These are phyloP conservation scores for Drosophila ezoana DNA, from an alignment of 2,888 invertebrate species.

Conservation along the genomic window DNA sequence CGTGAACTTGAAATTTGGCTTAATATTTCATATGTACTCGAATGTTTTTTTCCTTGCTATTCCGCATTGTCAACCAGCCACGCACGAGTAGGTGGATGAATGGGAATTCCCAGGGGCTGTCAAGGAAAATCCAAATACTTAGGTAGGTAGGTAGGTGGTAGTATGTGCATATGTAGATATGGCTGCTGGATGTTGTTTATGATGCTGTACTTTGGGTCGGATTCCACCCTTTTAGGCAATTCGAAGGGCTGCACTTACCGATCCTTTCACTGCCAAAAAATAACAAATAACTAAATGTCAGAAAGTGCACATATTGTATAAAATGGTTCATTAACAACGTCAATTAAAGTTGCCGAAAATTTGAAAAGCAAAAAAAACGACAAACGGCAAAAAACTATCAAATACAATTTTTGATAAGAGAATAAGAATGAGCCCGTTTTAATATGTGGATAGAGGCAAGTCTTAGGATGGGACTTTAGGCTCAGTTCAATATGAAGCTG, in stretches of 20 bases:
- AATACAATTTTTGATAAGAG: too few relatives aligned
- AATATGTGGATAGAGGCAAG: too few relatives aligned
- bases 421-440: too few relatives aligned
- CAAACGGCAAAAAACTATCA: not conserved
- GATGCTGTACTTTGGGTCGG: slow-evolving; percentile 54
- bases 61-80: slow-evolving; percentile 35
- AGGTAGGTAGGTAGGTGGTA: slow-evolving; percentile 5
- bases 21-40: slow-evolving; percentile 21
- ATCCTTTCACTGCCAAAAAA: slow-evolving; percentile 28
- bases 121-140: slow-evolving; percentile 48
- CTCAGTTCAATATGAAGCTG: too few relatives aligned
- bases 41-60: slow-evolving; percentile 4
- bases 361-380: not conserved
- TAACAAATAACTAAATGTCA: slow-evolving; percentile 53
- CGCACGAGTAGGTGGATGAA: slow-evolving; percentile 40
- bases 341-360: slow-evolving; percentile 53
- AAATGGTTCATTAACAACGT: slow-evolving; percentile 64
- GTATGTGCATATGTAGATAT: slow-evolving; percentile 48
- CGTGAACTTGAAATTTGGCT: slow-evolving; percentile 39
- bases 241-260: slow-evolving; percentile 39
- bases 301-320: slow-evolving; percentile 76
- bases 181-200: slow-evolving; percentile 17
- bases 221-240: slow-evolving; percentile 61
- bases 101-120: slow-evolving; percentile 51
- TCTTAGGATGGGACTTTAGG: too few relatives aligned